Evolutionary conservation across 2,888 invertebrate species (phyloP).

Genomic region (Eupithecia pulchellata): DNA sequence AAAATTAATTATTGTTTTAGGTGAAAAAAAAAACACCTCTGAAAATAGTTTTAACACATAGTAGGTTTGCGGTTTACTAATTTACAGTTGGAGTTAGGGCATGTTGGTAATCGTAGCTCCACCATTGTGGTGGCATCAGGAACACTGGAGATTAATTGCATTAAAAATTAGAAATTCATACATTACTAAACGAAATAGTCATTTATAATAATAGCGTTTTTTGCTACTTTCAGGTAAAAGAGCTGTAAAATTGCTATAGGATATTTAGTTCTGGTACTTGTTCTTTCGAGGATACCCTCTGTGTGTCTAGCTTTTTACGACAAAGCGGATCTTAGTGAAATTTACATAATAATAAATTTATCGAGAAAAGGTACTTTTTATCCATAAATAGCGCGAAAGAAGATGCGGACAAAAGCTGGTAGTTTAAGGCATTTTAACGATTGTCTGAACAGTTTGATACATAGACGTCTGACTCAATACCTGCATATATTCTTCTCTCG

Average conservation of each 20-base stretch:
- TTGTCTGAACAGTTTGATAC: neutral
- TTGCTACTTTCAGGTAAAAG: neutral
- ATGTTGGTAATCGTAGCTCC: conserved; percentile 3
- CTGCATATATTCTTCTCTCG: conserved; percentile 89
- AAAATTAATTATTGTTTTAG: neutral
- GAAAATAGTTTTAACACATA: conserved; percentile 27
- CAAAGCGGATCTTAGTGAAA: neutral
- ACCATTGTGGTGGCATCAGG: conserved; percentile 11
- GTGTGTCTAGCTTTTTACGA: neutral
- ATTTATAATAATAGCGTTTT: neutral
- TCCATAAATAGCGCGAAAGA: neutral
- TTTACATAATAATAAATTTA: too few relatives aligned
- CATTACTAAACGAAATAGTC: neutral
- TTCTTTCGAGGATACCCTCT: neutral
- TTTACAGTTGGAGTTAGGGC: conserved; percentile 33
- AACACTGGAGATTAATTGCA: conserved; percentile 6
- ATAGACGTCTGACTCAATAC: conserved; percentile 65
- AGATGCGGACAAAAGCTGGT: neutral
- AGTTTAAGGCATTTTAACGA: neutral
- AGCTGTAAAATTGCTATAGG: neutral
- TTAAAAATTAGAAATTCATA: neutral
- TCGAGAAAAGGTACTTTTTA: neutral
- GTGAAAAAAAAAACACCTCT: conserved; percentile 12
- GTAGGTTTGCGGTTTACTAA: conserved; percentile 43
- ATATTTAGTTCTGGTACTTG: neutral